Conservation (phyloP, 2,888 invertebrate genomes). For the Rhagium mordax region DNA sequence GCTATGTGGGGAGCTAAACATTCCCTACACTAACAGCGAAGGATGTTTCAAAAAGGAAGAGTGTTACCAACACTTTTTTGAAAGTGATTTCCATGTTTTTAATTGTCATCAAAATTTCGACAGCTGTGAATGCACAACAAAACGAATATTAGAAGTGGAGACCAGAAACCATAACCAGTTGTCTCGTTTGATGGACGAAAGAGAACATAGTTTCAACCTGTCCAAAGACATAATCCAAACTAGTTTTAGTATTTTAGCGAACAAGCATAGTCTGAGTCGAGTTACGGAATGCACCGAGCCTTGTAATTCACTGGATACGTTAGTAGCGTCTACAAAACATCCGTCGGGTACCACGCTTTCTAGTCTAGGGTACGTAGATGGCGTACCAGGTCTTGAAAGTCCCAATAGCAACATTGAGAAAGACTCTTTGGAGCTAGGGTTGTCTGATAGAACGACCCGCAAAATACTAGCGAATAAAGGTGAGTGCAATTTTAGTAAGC, state of each 20-base stretch:
- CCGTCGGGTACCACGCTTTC: slow-evolving; percentile 6
- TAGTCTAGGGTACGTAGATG: slow-evolving; percentile 14
- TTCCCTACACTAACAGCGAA: slow-evolving; percentile 28
- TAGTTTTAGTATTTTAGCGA: slow-evolving; percentile 17
- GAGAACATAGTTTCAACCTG: not conserved
- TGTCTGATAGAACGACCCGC: too few relatives aligned
- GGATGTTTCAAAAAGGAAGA: not conserved
- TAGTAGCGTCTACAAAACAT: not conserved
- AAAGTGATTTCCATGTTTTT: not conserved
- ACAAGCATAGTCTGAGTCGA: slow-evolving; percentile 43
- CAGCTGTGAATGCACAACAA: slow-evolving; percentile 32
- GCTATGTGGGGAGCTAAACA: slow-evolving; percentile 50
- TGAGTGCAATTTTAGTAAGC: too few relatives aligned
- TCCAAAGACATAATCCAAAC: not conserved
- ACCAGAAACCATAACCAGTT: not conserved
- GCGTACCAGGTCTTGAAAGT: slow-evolving; percentile 7
- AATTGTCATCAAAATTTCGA: not conserved
- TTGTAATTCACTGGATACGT: slow-evolving; percentile 34
- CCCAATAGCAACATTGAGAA: not conserved
- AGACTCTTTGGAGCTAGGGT: too few relatives aligned
- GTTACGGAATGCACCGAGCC: slow-evolving; percentile 55
- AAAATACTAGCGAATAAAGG: not conserved
- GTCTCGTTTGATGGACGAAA: not conserved
- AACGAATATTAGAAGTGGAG: slow-evolving; percentile 8
- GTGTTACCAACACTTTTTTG: slow-evolving; percentile 19